Conservation (phyloP, 2,888 invertebrate species). For the Rhorus exstirpatorius region DNA sequence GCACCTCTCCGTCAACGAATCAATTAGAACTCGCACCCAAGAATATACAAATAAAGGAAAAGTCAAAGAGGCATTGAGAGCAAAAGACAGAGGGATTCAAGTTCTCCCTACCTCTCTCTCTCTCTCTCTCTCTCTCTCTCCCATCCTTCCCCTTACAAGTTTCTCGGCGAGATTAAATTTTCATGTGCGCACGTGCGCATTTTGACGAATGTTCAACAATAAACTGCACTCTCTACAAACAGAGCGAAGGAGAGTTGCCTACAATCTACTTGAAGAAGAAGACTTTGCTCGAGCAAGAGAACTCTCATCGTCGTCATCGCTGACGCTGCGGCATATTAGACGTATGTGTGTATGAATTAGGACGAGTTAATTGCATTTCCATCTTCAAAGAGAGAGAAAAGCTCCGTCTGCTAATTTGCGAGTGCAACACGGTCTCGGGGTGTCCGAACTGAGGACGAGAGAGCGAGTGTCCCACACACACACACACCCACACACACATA, state of each 20-base stretch:
- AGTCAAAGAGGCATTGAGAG: slow-evolving; percentile 16
- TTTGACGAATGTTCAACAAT: slow-evolving; percentile 70
- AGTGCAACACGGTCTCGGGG: slow-evolving; percentile 52
- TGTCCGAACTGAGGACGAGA: slow-evolving; percentile 23
- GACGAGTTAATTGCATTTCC: slow-evolving; percentile 81
- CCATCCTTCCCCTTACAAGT: not conserved
- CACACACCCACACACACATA: too few relatives aligned
- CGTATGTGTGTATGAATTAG: slow-evolving; percentile 76
- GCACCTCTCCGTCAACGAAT: slow-evolving; percentile 51
- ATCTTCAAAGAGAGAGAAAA: slow-evolving; percentile 79
- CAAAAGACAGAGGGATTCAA: not conserved
- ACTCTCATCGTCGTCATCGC: slow-evolving; percentile 6
- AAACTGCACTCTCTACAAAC: slow-evolving; percentile 52
- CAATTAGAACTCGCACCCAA: slow-evolving; percentile 51
- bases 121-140: not conserved
- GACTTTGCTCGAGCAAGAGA: slow-evolving; percentile 26
- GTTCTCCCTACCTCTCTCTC: not conserved
- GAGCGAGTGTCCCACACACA: slow-evolving; percentile 6
- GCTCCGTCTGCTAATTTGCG: slow-evolving; percentile 68
- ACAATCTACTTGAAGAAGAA: slow-evolving; percentile 34
- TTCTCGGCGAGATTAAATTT: slow-evolving; percentile 50
- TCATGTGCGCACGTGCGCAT: slow-evolving; percentile 48
- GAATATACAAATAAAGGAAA: slow-evolving; percentile 23
- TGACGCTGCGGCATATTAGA: slow-evolving; percentile 51
- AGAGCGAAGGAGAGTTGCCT: not conserved